A percentile compares a stretch with the other conserved stretches of the same genome.
Conservation (phyloP, 2,888 invertebrate genomes). For the Lordiphosa andalusiaca region DNA sequence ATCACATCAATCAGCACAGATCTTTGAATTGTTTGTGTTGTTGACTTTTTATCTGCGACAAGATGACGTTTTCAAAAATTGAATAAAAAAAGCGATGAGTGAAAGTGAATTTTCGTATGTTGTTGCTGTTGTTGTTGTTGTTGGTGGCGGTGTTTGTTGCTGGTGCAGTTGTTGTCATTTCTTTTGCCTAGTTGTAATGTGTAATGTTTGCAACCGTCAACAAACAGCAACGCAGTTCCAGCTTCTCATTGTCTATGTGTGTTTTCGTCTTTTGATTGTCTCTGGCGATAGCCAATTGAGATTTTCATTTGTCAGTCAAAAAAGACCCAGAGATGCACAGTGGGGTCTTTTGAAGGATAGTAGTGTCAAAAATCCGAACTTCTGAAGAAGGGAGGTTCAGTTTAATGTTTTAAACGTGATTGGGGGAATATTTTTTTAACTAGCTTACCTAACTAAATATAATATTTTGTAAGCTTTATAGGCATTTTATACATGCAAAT, state of each 20-base stretch:
- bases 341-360: no score
- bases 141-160: conserved; percentile 16
- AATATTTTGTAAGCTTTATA: no score
- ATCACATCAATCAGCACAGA: conserved; percentile 60
- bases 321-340: conserved; percentile 37
- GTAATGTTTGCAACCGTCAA: conserved; percentile 55
- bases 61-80: conserved; percentile 70
- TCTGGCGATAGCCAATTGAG: conserved; percentile 73
- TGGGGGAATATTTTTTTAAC: no score
- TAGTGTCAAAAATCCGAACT: no score
- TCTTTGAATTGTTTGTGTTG: conserved; percentile 47
- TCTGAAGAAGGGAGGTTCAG: no score
- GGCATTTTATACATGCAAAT: no score
- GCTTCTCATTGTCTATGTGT: conserved; percentile 41
- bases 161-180: conserved; percentile 65
- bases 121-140: conserved; percentile 36
- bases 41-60: conserved; percentile 47
- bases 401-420: no score
- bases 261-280: conserved; percentile 66
- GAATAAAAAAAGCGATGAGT: conserved; percentile 65
- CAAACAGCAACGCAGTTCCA: conserved; percentile 22
- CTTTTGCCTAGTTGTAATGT: conserved; percentile 65
- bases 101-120: conserved; percentile 68
- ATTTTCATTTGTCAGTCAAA: conserved; percentile 72
- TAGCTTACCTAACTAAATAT: no score